These are phyloP conservation scores for Cheilosia variabilis DNA, from an alignment of 2,888 invertebrate genomes.

Conservation along the genomic window DNA sequence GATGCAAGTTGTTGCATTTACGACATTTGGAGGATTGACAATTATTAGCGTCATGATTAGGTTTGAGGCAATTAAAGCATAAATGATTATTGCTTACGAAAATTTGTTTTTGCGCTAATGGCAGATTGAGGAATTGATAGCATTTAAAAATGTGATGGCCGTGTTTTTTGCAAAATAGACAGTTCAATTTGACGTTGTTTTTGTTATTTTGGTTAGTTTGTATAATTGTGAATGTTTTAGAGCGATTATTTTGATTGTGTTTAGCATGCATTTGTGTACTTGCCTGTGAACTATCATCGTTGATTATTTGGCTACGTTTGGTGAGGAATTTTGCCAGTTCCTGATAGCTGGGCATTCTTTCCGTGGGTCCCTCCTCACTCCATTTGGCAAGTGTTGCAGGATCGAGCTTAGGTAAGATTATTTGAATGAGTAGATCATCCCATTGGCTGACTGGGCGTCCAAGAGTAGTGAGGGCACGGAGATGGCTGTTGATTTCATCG, in stretches of 20 bases:
- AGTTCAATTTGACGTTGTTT: too few species aligned
- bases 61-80: constrained; percentile 2
- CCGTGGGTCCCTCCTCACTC: constrained; percentile 15
- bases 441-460: constrained; percentile 24
- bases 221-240: too few species aligned
- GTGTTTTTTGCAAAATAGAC: too few species aligned
- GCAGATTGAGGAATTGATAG: too few species aligned
- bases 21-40: constrained; percentile 3
- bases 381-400: constrained; percentile 19
- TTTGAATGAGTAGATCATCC: constrained; percentile 21
- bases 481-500: constrained; percentile 23
- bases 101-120: too few species aligned
- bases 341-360: constrained; percentile 36
- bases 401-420: constrained; percentile 18
- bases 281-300: constrained; percentile 31
- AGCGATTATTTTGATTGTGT: background rate
- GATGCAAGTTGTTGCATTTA: constrained; percentile 8
- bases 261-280: constrained; percentile 24
- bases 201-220: too few species aligned
- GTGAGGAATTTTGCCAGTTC: constrained; percentile 24
- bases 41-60: background rate
- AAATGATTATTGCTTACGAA: background rate
- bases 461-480: constrained; percentile 16
- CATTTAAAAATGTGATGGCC: too few species aligned
- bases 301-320: constrained; percentile 19